These are phyloP conservation scores for Mungos mungo DNA, from an alignment of 2,113 vertebrate genomes.

Conservation along the genomic window DNA sequence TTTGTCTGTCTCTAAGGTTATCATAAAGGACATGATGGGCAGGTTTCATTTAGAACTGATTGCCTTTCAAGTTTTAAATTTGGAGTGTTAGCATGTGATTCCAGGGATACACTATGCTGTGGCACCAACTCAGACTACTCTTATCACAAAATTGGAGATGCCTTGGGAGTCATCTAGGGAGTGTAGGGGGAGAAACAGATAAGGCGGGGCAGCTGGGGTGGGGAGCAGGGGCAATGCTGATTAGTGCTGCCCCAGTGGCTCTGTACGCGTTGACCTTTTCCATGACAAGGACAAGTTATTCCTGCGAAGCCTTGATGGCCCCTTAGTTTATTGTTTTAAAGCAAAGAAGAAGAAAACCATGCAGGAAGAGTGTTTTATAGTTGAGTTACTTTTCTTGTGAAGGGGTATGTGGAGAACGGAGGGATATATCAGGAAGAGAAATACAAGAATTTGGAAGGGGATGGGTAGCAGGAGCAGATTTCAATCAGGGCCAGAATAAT, in stretches of 20 bases:
- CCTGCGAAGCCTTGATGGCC: neutral
- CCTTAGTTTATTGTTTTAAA: slow-evolving; percentile 1
- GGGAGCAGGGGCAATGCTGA: neutral
- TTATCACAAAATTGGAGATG: neutral
- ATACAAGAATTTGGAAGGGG: neutral
- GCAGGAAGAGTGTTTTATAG: neutral
- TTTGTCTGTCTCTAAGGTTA: neutral
- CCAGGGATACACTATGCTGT: neutral
- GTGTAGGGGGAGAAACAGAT: neutral
- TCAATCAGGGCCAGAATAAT: neutral
- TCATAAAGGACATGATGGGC: neutral
- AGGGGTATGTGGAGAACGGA: neutral
- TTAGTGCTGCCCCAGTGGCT: neutral
- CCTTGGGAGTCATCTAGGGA: neutral
- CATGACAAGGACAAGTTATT: neutral
- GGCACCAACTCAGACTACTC: neutral
- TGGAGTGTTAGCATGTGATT: neutral
- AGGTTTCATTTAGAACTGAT: neutral
- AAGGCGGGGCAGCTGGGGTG: neutral
- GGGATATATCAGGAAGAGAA: neutral
- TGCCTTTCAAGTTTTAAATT: neutral
- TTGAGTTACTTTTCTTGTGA: neutral
- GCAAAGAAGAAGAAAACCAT: neutral
- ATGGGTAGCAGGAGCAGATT: neutral
- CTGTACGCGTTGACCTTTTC: neutral